These are phyloP conservation scores for Montipora foliosa DNA, from an alignment of 64 coral and sea anemone species.

Conservation along the genomic window DNA sequence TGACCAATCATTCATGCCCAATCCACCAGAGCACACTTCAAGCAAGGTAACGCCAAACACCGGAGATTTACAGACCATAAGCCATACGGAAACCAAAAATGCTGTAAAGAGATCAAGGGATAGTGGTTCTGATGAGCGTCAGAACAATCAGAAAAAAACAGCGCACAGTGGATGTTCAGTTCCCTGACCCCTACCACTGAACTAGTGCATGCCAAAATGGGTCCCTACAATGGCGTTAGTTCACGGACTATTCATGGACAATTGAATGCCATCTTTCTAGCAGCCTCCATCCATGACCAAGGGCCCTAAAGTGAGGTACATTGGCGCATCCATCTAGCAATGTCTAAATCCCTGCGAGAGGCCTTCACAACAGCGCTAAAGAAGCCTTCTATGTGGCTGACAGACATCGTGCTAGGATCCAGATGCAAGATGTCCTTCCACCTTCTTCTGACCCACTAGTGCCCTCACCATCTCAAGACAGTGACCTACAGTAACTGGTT, in stretches of 20 bases:
- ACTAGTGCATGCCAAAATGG: not conserved
- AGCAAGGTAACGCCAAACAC: not conserved
- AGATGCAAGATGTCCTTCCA: no score
- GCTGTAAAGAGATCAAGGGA: not conserved
- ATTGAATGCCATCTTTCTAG: slow-evolving; percentile 32
- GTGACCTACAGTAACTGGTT: no score
- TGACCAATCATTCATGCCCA: not conserved
- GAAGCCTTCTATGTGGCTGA: no score
- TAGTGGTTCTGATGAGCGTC: not conserved
- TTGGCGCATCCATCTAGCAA: no score
- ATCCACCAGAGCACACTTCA: not conserved
- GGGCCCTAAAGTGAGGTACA: no score
- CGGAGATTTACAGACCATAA: not conserved
- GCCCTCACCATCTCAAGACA: no score
- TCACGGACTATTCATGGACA: slow-evolving; percentile 5
- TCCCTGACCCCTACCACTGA: not conserved
- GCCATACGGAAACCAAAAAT: not conserved
- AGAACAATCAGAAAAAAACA: not conserved
- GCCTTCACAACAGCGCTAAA: no score
- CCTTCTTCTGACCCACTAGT: no score
- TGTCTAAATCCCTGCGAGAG: no score
- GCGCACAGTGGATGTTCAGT: not conserved
- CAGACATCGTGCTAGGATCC: no score
- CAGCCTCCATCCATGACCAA: not conserved
- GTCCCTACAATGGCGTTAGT: not conserved